Percentiles rank a stretch among this genome's conserved stretches.
Conservation (phyloP, 2,888 invertebrate species). For the Ecdyonurus torrentis region DNA sequence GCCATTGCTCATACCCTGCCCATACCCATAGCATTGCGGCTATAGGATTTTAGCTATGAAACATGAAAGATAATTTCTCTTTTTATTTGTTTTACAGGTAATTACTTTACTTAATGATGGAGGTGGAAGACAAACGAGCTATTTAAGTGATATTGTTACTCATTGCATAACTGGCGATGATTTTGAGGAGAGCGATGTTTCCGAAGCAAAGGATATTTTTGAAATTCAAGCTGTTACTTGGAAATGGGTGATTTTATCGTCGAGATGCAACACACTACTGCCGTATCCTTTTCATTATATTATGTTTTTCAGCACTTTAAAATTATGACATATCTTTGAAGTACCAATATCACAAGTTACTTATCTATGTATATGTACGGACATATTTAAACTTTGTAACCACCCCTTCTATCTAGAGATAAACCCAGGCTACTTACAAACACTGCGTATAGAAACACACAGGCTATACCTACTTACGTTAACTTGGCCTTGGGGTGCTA, state of each 20-base stretch:
- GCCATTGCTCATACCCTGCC: neutral
- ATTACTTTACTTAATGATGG: constrained; percentile 61
- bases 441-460: neutral
- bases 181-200: constrained; percentile 69
- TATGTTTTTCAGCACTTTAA: too few relatives aligned
- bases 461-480: too few relatives aligned
- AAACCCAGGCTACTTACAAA: too few relatives aligned
- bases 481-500: too few relatives aligned
- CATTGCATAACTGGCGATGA: constrained; percentile 80
- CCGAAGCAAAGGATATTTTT: constrained; percentile 83
- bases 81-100: constrained; percentile 36
- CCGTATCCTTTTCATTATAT: constrained; percentile 37
- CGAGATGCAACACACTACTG: constrained; percentile 35
- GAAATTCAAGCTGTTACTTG: constrained; percentile 79
- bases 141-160: constrained; percentile 81
- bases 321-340: constrained; percentile 3
- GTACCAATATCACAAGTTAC: constrained; percentile 1
- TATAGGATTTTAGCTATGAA: neutral
- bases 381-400: neutral
- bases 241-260: constrained; percentile 60
- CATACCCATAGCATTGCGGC: neutral
- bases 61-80: neutral
- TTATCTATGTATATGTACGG: constrained; percentile 2
- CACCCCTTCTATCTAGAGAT: too few relatives aligned
- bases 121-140: constrained; percentile 74